Evolutionary conservation across 2,113 vertebrate species (phyloP), one percentile per base, ranked within the genome.

Genomic region (Ranitomeya imitator): DNA sequence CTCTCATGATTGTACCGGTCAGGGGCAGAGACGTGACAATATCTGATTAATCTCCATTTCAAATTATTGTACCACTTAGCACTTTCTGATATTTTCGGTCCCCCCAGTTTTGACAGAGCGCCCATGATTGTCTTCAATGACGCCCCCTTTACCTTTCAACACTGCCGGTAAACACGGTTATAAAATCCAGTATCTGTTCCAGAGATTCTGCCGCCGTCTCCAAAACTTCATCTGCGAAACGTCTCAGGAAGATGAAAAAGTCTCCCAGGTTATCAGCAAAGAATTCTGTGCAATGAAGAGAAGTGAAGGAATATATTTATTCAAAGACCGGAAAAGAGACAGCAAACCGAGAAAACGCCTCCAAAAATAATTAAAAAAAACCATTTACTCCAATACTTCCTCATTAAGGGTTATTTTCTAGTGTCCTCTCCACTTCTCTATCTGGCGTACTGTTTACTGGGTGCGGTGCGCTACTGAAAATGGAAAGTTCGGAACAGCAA

Each of bases 251-350:
- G 91, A 99, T 97, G 93, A 99, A 97, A 93, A 99, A 98, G 91
- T 99, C 98, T 0, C 97, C 98, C 93, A 99, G 83, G 91, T 99
- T 99, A 91, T 99, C 99, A 0, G 96, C 97, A 92, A 99, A 99
- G 92, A 99, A 99, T 88, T 99, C 98, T 99, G 93, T 77, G n/a
- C 89, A 81, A n/a, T 7, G 67, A 19, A 14, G 37, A 82, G 21
- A 18, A 10, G 59, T 31, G 9, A 31, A 26, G 10, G 15, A 9
- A 60, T 60, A 0, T 57, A 55, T 55, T 26, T 15, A 79, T 13
- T 3, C 37, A 73, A 31, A 13, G 13, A 4, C 1, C 3, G 3
- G 5, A 45, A 45, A 45, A 4, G 5, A 45, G 37, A 45, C 37
- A 45, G 37, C 37, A 45, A 31, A 31, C 26, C 2, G 37, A 45